Conservation (phyloP, 2,888 invertebrate species). For the Anoncus sp. region DNA sequence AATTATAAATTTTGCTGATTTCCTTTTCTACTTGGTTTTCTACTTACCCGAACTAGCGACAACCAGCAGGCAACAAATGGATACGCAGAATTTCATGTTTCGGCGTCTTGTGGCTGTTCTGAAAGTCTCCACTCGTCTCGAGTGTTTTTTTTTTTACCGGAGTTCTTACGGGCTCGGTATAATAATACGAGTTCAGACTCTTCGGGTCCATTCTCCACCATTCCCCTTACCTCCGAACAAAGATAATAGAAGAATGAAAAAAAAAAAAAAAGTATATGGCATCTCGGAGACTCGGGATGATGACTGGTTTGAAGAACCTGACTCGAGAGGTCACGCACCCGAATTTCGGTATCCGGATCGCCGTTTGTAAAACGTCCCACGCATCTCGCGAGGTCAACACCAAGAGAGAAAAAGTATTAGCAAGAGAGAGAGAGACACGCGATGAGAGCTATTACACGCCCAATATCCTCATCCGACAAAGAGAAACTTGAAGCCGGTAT, state of each 20-base stretch:
- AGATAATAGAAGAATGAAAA: conserved; percentile 12
- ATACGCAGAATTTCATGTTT: no score
- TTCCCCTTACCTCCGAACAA: neutral
- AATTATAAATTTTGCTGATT: no score
- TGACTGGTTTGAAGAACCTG: conserved; percentile 19
- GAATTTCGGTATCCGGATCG: conserved; percentile 61
- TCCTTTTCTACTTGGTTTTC: no score
- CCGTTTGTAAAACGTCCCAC: conserved; percentile 55
- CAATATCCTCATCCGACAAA: conserved; percentile 64
- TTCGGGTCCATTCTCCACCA: neutral
- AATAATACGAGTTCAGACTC: no score
- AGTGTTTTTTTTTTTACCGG: no score
- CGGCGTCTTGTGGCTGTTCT: no score
- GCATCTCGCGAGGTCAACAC: conserved; percentile 35
- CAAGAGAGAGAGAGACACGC: conserved; percentile 38
- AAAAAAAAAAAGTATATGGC: conserved; percentile 26
- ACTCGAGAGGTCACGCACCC: conserved; percentile 51
- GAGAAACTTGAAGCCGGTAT: conserved; percentile 45
- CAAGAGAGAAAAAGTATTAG: conserved; percentile 14
- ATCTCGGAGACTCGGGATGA: conserved; percentile 37
- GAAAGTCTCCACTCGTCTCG: no score
- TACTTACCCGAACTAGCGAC: no score
- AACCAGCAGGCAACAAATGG: no score
- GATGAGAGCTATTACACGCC: conserved; percentile 59
- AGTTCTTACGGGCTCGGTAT: no score